Conservation (phyloP, 2,113 vertebrate species). For the Sander lucioperca region DNA sequence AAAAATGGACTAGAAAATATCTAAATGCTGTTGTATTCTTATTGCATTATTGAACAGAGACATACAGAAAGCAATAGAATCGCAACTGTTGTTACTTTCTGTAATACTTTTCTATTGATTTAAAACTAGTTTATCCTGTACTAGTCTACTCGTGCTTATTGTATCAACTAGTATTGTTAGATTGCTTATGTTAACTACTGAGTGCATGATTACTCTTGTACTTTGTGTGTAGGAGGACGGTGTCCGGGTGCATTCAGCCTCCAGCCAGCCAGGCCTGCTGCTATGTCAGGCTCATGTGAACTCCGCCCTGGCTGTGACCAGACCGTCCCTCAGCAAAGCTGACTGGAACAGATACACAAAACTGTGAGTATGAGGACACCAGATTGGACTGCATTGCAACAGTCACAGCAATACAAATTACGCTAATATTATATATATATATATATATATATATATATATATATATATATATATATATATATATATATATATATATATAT, state of each 20-base stretch:
- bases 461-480: too few species aligned
- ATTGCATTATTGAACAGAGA: not conserved
- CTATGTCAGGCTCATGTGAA: constrained; percentile 87
- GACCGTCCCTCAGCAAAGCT: constrained; percentile 89
- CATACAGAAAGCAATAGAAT: too few species aligned
- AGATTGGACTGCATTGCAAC: not conserved
- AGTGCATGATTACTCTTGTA: not conserved
- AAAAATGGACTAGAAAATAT: not conserved
- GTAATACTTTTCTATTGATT: not conserved
- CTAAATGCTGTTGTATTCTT: not conserved
- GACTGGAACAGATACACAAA: constrained; percentile 91
- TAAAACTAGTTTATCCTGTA: not conserved
- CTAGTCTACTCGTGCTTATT: not conserved
- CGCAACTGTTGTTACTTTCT: too few species aligned
- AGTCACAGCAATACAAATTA: not conserved
- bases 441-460: too few species aligned
- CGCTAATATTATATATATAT: not conserved
- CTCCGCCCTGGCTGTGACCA: constrained; percentile 86
- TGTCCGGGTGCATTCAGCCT: constrained; percentile 68
- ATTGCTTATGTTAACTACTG: not conserved
- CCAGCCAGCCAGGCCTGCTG: constrained; percentile 78
- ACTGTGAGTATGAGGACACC: constrained; percentile 86
- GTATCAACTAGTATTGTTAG: not conserved
- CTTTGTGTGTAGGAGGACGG: constrained; percentile 38
- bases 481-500: too few species aligned